Conservation (phyloP, 64 coral and sea anemone species). For the Cladopsammia gracilis region DNA sequence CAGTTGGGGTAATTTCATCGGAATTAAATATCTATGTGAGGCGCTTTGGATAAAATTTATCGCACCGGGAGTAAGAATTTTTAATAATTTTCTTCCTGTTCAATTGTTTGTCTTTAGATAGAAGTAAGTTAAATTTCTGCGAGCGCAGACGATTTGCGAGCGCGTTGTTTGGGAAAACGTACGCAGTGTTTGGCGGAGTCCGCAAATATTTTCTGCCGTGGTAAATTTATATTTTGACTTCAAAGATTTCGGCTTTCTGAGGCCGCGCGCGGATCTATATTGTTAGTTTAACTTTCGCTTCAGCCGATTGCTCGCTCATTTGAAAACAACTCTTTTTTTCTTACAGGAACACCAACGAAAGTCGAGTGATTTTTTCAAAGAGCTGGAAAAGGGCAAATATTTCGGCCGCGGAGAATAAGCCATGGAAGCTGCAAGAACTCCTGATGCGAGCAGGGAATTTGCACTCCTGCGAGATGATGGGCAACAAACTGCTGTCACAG, state of each 20-base stretch:
- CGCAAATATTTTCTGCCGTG: conserved; percentile 44
- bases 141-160: background rate
- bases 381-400: conserved; percentile 62
- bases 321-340: conserved; percentile 38
- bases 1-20: conserved; percentile 66
- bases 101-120: conserved; percentile 32
- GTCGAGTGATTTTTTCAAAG: background rate
- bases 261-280: conserved; percentile 7
- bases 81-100: conserved; percentile 41
- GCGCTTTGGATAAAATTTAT: conserved; percentile 60
- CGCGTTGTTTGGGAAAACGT: conserved; percentile 17
- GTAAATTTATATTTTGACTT: conserved; percentile 46
- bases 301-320: conserved; percentile 34
- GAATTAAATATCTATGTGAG: conserved; percentile 66
- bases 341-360: background rate
- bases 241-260: conserved; percentile 31
- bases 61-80: conserved; percentile 31
- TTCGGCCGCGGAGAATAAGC: conserved; percentile 31
- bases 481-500: conserved; percentile 47
- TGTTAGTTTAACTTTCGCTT: conserved; percentile 60
- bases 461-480: conserved; percentile 47
- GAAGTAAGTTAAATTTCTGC: conserved; percentile 28
- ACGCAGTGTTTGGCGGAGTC: background rate
- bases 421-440: conserved; percentile 44
- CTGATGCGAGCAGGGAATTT: conserved; percentile 68